phyloP scores from a whole-genome alignment of 2,113 vertebrate genomes.

The Phyllostomus hastatus region DNA sequence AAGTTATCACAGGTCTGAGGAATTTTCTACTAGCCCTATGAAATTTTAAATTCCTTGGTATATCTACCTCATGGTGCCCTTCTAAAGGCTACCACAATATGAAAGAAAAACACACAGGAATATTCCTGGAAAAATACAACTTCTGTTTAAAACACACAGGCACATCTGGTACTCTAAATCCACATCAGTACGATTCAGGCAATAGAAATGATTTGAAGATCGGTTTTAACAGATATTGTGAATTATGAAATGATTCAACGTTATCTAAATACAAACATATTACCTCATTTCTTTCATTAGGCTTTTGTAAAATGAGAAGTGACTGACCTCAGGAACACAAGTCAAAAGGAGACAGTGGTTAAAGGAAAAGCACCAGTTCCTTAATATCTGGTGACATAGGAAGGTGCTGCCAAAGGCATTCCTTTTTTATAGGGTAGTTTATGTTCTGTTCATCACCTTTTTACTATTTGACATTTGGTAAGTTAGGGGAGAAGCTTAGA shows the following conservation, averaged over 20 bases:
- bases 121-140: not conserved
- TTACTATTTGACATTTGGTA: not conserved
- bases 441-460: not conserved
- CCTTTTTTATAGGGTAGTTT: not conserved
- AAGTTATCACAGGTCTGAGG: slow-evolving; percentile 15
- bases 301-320: not conserved
- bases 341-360: not conserved
- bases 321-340: not conserved
- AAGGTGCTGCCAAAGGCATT: not conserved
- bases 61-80: not conserved
- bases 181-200: not conserved
- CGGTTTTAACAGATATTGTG: not conserved
- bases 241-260: not conserved
- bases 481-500: not conserved
- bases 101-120: not conserved
- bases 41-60: slow-evolving; percentile 13
- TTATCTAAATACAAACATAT: not conserved
- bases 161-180: not conserved
- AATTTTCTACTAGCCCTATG: not conserved
- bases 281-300: slow-evolving; percentile 22
- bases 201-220: not conserved
- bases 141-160: not conserved
- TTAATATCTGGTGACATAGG: not conserved
- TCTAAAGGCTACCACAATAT: not conserved
- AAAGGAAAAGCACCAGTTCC: not conserved